These are phyloP conservation scores for Drymodes brunneopygia DNA, from an alignment of 2,113 vertebrate species.

Conservation along the genomic window DNA sequence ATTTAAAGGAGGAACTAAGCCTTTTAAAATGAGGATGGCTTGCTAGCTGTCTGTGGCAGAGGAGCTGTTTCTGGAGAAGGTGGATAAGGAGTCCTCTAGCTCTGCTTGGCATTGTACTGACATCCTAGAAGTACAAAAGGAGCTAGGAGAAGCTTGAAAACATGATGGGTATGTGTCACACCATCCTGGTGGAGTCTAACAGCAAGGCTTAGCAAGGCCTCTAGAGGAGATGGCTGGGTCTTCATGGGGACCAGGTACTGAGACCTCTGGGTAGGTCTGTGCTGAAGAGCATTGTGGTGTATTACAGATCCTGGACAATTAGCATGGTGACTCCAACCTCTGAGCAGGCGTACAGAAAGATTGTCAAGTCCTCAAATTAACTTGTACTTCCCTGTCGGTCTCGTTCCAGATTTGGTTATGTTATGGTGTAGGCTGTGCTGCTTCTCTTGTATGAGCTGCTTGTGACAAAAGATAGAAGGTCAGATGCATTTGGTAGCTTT, in stretches of 20 bases:
- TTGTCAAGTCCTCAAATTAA: background rate
- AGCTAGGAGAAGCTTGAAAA: background rate
- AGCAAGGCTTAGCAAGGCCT: background rate
- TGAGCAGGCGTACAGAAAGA: background rate
- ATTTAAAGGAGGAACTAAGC: constrained; percentile 6
- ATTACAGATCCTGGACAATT: background rate
- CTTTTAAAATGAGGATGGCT: background rate
- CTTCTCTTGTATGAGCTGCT: background rate
- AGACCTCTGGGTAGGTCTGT: background rate
- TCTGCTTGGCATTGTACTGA: background rate
- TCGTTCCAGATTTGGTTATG: background rate
- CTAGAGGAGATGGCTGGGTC: background rate
- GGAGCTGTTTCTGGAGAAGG: background rate
- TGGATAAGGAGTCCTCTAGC: background rate
- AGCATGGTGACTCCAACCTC: background rate
- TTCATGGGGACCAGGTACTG: background rate
- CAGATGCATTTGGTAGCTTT: background rate
- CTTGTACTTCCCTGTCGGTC: background rate
- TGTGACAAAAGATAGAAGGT: background rate
- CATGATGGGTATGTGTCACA: background rate
- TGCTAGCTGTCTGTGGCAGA: background rate
- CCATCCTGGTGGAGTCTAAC: background rate
- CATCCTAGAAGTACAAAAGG: background rate
- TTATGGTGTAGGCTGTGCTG: background rate
- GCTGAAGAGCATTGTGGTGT: background rate